Evolutionary conservation across 2,113 vertebrate species (phyloP).

Genomic region (Xiphophorus maculatus): DNA sequence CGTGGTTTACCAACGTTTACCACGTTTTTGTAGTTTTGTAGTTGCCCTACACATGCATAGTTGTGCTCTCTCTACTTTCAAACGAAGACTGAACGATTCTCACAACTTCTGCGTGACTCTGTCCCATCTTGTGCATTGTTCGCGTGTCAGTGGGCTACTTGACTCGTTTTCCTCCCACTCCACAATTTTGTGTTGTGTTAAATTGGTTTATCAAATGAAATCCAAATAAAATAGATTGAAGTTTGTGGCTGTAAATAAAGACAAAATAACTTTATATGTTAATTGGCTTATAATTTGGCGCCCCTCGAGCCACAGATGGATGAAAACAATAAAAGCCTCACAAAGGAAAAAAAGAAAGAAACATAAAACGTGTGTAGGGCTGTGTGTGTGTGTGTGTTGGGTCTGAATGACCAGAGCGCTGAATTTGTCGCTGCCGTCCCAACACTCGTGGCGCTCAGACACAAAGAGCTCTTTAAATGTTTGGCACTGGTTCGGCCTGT

Average conservation of each 20-base stretch:
- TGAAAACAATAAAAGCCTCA: not conserved
- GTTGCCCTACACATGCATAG: too few species aligned
- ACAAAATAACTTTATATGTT: not conserved
- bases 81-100: too few species aligned
- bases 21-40: too few species aligned
- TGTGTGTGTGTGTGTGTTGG: conserved; percentile 6
- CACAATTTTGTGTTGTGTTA: not conserved
- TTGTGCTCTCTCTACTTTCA: too few species aligned
- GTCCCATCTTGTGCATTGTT: too few species aligned
- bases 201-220: not conserved
- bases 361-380: too few species aligned
- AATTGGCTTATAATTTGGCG: not conserved
- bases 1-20: too few species aligned
- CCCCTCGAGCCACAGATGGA: not conserved
- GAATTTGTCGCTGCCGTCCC: conserved; percentile 36
- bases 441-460: conserved; percentile 30
- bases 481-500: conserved; percentile 25
- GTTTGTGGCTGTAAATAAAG: not conserved
- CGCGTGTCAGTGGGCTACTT: not conserved
- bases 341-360: not conserved
- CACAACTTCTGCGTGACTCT: too few species aligned
- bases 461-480: conserved; percentile 53
- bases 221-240: not conserved
- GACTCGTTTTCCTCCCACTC: not conserved
- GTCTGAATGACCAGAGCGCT: conserved; percentile 33